Base-by-base conservation (phyloP, 2,797 vertebrate species). In the Argentina silus region DNA sequence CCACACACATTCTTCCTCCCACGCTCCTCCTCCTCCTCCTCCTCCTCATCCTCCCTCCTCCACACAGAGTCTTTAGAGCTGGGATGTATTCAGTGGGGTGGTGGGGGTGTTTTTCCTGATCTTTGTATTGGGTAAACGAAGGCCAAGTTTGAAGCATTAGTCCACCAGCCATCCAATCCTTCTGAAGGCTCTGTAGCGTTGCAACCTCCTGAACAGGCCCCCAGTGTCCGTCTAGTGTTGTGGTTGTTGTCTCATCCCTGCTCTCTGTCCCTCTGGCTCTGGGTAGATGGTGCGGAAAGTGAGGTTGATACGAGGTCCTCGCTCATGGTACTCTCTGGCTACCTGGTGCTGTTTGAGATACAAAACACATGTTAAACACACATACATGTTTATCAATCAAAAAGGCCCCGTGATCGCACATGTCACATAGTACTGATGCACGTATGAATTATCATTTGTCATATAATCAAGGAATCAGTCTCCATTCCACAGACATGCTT, bases 321-420 rank as follows among this genome's bases (percentile, higher is more conserved):
- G 93, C 62, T 97, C 96, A 50, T 99, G 98, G 87, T 98, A 98
- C 72, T 98, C 97, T 89, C 97, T 99, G 48, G 97, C 95, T 73
- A 99, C 96, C 72, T 95, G 96, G 86, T 99, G 97, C 97, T 99
- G 90, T 60, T 43, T 59, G 63, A 19, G 47, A 62, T 19, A 50
- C 53, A 60, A 78, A 72, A 74, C 2, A 60, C 36, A 44, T 57
- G 66, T 4, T 21, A 70, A 50, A 69, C 27, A 36, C 4, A 36
- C 27, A 36, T 36, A 36, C 27, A 36, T 36, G 27, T 36, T 36
- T 36, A 36, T 36, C 27, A 36, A 36, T 36, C 27, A 4, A 36
- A 36, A 36, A 2, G 27, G 4, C 27, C 27, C 27, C 1, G 27
- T 36, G 27, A 36, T 36, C 27, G 27, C 1, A 36, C 27, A 36